Conservation (phyloP, 2,113 vertebrate genomes). For the Dromiciops gliroides region DNA sequence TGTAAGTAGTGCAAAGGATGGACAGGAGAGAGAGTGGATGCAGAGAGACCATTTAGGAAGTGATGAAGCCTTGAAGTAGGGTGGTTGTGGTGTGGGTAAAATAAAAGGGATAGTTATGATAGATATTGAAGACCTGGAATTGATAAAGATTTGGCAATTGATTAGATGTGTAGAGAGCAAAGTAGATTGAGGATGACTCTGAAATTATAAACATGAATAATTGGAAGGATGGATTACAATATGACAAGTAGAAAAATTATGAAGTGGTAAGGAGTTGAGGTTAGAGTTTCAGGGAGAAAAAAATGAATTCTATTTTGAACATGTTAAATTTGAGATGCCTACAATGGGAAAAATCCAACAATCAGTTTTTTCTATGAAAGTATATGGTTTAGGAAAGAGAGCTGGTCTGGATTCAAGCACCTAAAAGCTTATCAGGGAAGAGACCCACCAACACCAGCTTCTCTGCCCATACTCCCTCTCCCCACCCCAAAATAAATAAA, state of each 20-base stretch:
- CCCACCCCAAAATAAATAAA: neutral
- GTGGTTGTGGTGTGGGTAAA: neutral
- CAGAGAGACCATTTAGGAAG: neutral
- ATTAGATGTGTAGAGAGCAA: neutral
- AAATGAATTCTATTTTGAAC: neutral
- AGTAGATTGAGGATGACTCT: neutral
- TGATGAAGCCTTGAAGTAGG: neutral
- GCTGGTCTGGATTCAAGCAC: neutral
- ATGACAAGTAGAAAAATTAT: neutral
- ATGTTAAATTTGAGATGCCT: neutral
- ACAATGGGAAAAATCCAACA: neutral
- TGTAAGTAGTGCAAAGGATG: neutral
- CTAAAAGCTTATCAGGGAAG: neutral
- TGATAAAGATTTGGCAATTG: neutral
- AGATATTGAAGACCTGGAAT: neutral
- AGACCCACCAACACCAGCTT: neutral
- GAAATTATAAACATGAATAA: neutral
- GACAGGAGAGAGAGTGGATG: neutral
- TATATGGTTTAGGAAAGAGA: neutral
- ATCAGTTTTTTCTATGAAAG: neutral
- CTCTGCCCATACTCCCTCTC: accelerated
- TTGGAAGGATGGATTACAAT: neutral
- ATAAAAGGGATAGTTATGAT: neutral
- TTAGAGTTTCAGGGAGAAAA: neutral
- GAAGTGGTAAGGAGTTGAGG: neutral